phyloP scores from a whole-genome alignment of 2,888 invertebrate genomes.

The Drosophila austrosaltans region DNA sequence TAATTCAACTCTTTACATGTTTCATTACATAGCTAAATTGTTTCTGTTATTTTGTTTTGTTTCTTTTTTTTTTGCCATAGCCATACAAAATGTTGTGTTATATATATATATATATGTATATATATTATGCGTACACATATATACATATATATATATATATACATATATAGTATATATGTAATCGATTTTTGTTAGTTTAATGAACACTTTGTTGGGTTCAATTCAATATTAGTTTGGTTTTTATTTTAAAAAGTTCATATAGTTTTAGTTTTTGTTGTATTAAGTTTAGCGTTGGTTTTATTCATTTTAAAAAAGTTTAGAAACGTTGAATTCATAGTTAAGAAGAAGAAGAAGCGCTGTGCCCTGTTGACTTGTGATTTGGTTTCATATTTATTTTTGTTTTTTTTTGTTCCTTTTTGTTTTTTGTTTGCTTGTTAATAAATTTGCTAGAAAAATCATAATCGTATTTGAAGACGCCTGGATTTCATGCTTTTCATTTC shows the following conservation, averaged over 20 bases:
- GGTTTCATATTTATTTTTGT: constrained; percentile 30
- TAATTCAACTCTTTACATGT: constrained; percentile 72
- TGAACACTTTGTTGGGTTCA: constrained; percentile 83
- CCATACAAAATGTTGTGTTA: constrained; percentile 72
- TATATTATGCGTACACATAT: constrained; percentile 33
- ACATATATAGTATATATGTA: constrained; percentile 23
- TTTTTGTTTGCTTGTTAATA: constrained; percentile 35
- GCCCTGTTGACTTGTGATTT: constrained; percentile 75
- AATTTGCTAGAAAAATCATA: constrained; percentile 72
- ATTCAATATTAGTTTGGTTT: constrained; percentile 72
- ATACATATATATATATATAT: constrained; percentile 27
- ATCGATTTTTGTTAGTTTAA: constrained; percentile 73
- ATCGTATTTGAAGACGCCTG: constrained; percentile 68
- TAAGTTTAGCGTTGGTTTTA: constrained; percentile 65
- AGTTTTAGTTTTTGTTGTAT: constrained; percentile 49
- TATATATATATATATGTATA: constrained; percentile 43
- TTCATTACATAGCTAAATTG: constrained; percentile 68
- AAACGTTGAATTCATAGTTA: constrained; percentile 52
- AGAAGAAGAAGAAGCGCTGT: constrained; percentile 73
- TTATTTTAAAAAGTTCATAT: constrained; percentile 62
- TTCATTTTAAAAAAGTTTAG: constrained; percentile 64
- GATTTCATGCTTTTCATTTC: constrained; percentile 40
- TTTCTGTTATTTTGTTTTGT: constrained; percentile 40
- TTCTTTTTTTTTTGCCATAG: constrained; percentile 52
- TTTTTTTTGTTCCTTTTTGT: constrained; percentile 39